Evolutionary conservation across 2,113 vertebrate species (phyloP).

Genomic region (Alouatta palliata): DNA sequence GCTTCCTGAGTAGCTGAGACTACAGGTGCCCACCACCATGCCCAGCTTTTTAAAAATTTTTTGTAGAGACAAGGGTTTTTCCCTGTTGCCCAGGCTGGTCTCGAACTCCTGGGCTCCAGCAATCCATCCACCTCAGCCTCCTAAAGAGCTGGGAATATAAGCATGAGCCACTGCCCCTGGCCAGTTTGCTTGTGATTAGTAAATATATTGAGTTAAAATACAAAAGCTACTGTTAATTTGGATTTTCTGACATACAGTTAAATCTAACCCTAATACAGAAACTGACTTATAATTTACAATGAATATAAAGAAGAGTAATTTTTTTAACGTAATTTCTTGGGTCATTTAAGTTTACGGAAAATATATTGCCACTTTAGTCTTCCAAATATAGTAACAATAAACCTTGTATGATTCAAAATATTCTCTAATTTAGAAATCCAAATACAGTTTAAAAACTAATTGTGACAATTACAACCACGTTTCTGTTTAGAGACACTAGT

Average conservation of each 20-base stretch:
- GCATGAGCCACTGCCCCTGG: no score
- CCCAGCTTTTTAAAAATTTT: no score
- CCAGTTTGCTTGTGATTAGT: background rate
- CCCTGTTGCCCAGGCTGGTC: no score
- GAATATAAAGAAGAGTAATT: background rate
- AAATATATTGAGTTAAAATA: background rate
- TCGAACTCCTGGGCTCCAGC: no score
- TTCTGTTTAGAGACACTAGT: background rate
- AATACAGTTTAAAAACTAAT: background rate
- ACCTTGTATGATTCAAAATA: background rate
- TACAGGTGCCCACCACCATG: no score
- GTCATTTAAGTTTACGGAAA: background rate
- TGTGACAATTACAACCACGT: background rate
- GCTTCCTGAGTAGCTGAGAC: no score
- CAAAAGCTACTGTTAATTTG: background rate
- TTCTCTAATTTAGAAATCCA: background rate
- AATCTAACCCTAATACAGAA: background rate
- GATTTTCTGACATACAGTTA: background rate
- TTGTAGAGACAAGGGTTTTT: no score
- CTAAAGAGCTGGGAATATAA: no score
- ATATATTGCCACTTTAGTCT: background rate
- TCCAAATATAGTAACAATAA: background rate
- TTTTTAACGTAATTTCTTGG: background rate
- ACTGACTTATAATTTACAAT: background rate
- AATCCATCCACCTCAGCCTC: no score